Percentiles rank a stretch among this genome's conserved stretches.
These are phyloP conservation scores for Formica aserva DNA, from an alignment of 2,888 invertebrate genomes.

Conservation along the genomic window DNA sequence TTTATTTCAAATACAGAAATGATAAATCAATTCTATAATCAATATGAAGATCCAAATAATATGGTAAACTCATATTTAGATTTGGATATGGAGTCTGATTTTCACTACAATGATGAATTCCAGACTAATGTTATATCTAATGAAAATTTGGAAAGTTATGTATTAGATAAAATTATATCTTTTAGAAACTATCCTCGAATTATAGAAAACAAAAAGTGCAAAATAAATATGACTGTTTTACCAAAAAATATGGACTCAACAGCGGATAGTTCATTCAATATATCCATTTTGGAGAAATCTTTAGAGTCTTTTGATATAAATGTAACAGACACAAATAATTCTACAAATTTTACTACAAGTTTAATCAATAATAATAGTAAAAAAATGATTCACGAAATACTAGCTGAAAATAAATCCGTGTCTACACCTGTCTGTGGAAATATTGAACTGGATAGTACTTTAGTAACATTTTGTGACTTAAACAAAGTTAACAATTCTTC, in stretches of 20 bases:
- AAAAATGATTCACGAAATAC: neutral
- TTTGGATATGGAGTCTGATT: neutral
- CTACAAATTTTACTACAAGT: neutral
- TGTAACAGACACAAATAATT: neutral
- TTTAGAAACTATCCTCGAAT: neutral
- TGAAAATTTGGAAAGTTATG: neutral
- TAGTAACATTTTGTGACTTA: neutral
- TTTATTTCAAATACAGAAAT: slow-evolving; percentile 17
- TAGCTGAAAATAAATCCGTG: neutral
- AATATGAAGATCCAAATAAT: slow-evolving; percentile 3
- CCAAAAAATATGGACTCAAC: neutral
- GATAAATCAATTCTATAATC: neutral
- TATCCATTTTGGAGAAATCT: neutral
- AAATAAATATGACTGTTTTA: slow-evolving; percentile 9
- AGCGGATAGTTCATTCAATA: neutral
- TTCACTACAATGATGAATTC: neutral
- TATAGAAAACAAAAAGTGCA: neutral
- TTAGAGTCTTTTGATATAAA: neutral
- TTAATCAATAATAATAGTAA: neutral
- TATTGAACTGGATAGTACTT: neutral
- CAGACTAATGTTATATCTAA: neutral
- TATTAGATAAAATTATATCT: neutral
- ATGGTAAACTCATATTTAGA: slow-evolving; percentile 7
- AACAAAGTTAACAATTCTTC: neutral
- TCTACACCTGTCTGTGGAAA: neutral